Evolutionary conservation across 1,140 invertebrate genomes (phyloP).

Genomic region (Ptiloglossa arizonensis): DNA sequence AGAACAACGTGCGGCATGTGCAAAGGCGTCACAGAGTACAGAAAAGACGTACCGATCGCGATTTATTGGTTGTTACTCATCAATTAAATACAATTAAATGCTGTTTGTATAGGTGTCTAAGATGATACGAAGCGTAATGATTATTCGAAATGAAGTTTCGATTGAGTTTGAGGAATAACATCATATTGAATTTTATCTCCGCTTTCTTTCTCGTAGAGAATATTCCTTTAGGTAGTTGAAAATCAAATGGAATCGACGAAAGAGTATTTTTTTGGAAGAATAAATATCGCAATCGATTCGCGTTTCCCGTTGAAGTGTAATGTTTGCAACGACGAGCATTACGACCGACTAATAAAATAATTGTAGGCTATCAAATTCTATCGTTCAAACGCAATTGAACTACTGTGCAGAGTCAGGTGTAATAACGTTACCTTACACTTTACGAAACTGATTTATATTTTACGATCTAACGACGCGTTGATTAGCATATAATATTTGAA

Average conservation of each 20-base stretch:
- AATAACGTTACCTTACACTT: neutral
- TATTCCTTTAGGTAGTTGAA: too few relatives aligned
- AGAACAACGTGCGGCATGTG: conserved; percentile 10
- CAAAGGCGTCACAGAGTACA: neutral
- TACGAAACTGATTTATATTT: neutral
- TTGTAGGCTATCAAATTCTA: neutral
- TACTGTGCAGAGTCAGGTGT: neutral
- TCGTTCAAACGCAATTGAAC: neutral
- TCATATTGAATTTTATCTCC: neutral
- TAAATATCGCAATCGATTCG: too few relatives aligned
- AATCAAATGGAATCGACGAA: too few relatives aligned
- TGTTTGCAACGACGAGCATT: too few relatives aligned
- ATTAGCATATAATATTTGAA: neutral
- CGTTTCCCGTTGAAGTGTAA: too few relatives aligned
- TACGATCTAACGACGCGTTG: neutral
- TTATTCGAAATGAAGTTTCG: too few relatives aligned
- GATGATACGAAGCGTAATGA: neutral
- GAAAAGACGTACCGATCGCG: neutral
- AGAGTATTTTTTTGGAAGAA: too few relatives aligned
- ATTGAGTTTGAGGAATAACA: neutral
- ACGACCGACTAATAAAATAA: too few relatives aligned
- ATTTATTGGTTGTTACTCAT: conserved; percentile 7
- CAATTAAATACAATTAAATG: neutral
- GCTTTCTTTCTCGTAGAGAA: too few relatives aligned
- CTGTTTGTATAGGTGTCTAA: neutral